Evolutionary conservation across 1,140 invertebrate species (phyloP), one percentile per base, ranked within the genome.

Genomic region (Drosophila teissieri): DNA sequence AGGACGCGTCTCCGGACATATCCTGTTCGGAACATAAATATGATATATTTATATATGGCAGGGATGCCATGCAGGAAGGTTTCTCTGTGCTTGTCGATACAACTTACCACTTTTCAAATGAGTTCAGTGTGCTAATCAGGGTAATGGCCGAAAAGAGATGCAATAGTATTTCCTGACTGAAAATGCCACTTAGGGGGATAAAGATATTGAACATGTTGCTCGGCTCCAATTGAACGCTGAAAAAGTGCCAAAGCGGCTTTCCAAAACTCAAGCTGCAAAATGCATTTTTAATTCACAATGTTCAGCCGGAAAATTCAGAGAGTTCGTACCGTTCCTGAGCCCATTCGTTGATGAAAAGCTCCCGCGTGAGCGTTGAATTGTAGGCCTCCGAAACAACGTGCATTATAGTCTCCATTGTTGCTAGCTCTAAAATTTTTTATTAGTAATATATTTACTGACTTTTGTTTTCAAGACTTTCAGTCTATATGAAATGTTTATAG

Each of bases 61-160:
- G 19, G 19, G 1, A 19, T 19, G 19, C 19, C 19, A 19, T 19
- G 1, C 19, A 19, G 19, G 1, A 19, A 19, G 19, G 19, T 1
- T 19, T 19, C 19, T 19, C 19, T 19, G 19, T 19, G 19, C 19
- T 19, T 19, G 1, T 19, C 19, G 19, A 19, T 19, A 19, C 1
- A 19, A 19, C 80, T 64, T 58, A 89, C 91, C 91, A 92, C 63
- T 92, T 92, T 17, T 55, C 55, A 6, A 90, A 67, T 4, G 90
- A 91, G 57, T 72, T 77, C 10, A 91, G 5, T 0, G 52, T 54
- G 55, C 83, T 91, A 6, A 78, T 51, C 2, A 90, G 44, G n/a
- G 76, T 73, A 22, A 86, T n/a, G 4, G 65, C 62, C 34, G 31
- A 42, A 2, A 80, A 24, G 7, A 92, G 45, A 14, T 72, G 81